Base-by-base conservation (phyloP, 1,140 invertebrate species). In the Drosophila lacertosa region DNA sequence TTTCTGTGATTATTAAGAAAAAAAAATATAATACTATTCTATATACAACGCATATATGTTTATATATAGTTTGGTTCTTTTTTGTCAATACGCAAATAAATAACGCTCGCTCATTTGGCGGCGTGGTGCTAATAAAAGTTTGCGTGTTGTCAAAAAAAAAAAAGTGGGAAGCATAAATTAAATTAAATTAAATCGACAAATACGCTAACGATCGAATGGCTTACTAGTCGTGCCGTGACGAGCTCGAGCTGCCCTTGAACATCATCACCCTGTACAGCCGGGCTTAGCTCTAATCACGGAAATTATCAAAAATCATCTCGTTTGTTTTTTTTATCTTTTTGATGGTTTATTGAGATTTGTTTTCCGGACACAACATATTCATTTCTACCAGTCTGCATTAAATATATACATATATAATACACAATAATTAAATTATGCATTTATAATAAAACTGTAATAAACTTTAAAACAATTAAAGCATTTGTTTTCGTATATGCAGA, bases 91-190 rank as follows among this genome's bases (percentile, higher is more conserved):
- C 37, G 16, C 42, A 48, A 11, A 48, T 33, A 32, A 45, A 76
- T 35, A 63, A 57, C 24, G 60, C 22, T 40, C 40, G 50, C 32
- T 55, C 60, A 75, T 40, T 77, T 82, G 71, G 18, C 79, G 54
- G 40, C 48, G 26, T 58, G 55, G 80, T 84, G 80, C 64, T 83
- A 83, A 83, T 86, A 69, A 80, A 86, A 65, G 40, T 60, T 59
- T 51, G 45, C 59, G 54, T 40, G 60, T 54, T 47, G 72, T 55
- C 64, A 74, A 60, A 54, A 73, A 80, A 54, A 76, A 58, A 47
- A 32, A 62, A 51, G n/a, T n/a, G n/a, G n/a, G n/a, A 13, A 53
- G 33, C 51, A 54, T 15, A 42, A 57, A 55, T 57, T 77, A 63
- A 76, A 78, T 78, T 64, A 64, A 78, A 73, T 76, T 42, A 73